These are phyloP conservation scores for Microtus ochrogaster DNA, from an alignment of 2,113 vertebrate genomes.

Conservation along the genomic window DNA sequence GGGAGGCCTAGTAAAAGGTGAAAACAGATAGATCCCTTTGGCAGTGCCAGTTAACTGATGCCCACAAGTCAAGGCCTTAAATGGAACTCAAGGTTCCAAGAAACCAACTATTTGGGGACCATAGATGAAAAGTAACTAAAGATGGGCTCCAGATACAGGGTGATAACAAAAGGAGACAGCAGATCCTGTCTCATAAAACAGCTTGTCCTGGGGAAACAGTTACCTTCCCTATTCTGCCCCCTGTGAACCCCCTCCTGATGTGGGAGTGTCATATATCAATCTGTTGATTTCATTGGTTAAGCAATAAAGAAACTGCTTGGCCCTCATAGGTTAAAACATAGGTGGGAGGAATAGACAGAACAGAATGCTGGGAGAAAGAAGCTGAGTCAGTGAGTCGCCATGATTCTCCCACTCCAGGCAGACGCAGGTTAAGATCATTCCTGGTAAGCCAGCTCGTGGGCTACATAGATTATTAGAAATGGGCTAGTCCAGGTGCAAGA, in stretches of 20 bases:
- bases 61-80: background rate
- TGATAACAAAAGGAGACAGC: background rate
- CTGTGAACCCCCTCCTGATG: background rate
- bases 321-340: too few species aligned
- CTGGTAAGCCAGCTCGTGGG: too few species aligned
- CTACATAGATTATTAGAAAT: too few species aligned
- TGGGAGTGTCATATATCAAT: too few species aligned
- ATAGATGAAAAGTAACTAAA: background rate
- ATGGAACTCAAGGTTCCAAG: background rate
- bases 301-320: too few species aligned
- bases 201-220: background rate
- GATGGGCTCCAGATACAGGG: background rate
- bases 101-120: background rate
- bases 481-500: too few species aligned
- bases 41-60: background rate
- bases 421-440: too few species aligned
- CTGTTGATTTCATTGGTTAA: too few species aligned
- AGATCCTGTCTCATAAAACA: background rate
- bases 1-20: background rate
- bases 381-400: too few species aligned
- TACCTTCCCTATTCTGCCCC: background rate
- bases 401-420: too few species aligned
- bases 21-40: background rate
- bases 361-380: too few species aligned
- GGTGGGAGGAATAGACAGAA: too few species aligned